Evolutionary conservation across 2,797 vertebrate species (phyloP).

Genomic region (Mionectes olivaceus): DNA sequence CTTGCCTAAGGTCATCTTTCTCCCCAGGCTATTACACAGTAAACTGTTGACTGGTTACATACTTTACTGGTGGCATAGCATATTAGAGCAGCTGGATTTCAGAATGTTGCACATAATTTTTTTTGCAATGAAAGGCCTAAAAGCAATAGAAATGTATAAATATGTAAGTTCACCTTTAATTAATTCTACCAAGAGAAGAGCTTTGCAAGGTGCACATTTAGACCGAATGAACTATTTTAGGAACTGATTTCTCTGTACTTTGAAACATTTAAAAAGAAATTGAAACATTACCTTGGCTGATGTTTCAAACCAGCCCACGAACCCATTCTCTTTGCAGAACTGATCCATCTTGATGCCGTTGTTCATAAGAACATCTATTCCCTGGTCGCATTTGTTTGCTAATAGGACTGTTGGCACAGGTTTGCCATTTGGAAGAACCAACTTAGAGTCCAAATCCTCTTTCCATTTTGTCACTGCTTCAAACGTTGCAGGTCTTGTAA

Average conservation of each 20-base stretch:
- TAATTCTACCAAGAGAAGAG: background rate
- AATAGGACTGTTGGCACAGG: constrained; percentile 92
- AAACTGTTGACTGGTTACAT: accelerated
- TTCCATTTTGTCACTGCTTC: constrained; percentile 98
- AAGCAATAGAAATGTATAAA: background rate
- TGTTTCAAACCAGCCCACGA: constrained; percentile 96
- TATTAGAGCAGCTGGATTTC: background rate
- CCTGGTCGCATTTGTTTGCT: constrained; percentile 98
- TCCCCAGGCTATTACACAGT: background rate
- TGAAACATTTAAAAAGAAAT: background rate
- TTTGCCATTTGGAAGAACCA: constrained; percentile 90
- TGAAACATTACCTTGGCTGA: constrained; percentile 91
- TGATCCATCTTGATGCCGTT: constrained; percentile 94
- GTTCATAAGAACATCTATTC: constrained; percentile 86
- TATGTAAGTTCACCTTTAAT: background rate
- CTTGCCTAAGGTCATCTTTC: background rate
- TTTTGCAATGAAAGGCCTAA: background rate
- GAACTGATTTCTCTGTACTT: background rate
- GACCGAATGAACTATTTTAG: background rate
- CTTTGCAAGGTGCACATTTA: background rate
- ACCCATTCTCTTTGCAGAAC: constrained; percentile 96
- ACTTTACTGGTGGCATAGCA: background rate
- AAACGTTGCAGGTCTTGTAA: constrained; percentile 92
- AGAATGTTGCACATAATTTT: background rate
- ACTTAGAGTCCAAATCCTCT: constrained; percentile 96